Evolutionary conservation across 2,797 vertebrate genomes (phyloP).

Genomic region (Gobio occitaniae): DNA sequence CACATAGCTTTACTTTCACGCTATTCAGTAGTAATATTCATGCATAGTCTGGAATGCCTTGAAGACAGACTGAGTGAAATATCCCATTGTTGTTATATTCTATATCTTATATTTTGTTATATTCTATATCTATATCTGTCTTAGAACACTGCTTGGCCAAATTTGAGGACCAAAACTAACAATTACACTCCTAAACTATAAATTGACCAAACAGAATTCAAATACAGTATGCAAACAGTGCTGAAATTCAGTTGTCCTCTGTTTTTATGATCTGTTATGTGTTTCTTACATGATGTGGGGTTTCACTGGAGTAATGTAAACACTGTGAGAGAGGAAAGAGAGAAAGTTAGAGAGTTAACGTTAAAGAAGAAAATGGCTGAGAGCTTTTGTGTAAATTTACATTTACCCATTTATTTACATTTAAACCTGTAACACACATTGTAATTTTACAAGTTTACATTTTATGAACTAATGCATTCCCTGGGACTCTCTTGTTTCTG

Average conservation of each 20-base stretch:
- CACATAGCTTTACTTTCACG: background rate
- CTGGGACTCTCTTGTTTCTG: background rate
- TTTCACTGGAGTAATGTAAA: conserved; percentile 9
- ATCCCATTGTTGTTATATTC: background rate
- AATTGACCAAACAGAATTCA: background rate
- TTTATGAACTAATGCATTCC: background rate
- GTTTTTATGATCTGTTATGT: conserved; percentile 16
- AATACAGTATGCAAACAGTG: background rate
- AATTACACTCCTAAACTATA: background rate
- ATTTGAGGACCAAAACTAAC: background rate
- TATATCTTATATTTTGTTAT: too few relatives aligned
- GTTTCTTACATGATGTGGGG: conserved; percentile 19
- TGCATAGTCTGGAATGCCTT: background rate
- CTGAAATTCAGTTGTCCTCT: background rate
- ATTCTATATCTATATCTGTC: background rate
- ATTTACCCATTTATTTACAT: background rate
- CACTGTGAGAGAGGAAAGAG: conserved; percentile 27
- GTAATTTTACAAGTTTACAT: background rate
- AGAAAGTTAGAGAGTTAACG: background rate
- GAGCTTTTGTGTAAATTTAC: background rate
- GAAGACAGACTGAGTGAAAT: background rate
- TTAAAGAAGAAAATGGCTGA: conserved; percentile 28
- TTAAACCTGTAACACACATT: background rate
- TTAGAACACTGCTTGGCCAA: background rate
- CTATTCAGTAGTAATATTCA: background rate